phyloP scores from a whole-genome alignment of 2,797 vertebrate species.

The Mareca penelope region DNA sequence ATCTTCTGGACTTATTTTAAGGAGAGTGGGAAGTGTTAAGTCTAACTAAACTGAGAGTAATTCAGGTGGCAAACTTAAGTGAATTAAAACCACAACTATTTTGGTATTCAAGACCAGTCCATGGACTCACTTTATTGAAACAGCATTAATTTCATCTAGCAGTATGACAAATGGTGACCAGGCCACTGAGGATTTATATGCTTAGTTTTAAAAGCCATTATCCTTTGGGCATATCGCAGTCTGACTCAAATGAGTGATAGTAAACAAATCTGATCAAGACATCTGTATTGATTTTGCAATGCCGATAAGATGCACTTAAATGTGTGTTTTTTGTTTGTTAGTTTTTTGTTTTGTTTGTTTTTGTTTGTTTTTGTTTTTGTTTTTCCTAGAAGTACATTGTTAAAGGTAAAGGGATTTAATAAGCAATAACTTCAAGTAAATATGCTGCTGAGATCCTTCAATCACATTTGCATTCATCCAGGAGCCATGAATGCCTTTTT shows the following conservation, averaged over 20 bases:
- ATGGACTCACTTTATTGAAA: constrained; percentile 53
- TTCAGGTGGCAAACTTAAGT: background rate
- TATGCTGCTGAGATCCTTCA: background rate
- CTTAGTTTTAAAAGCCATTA: constrained; percentile 67
- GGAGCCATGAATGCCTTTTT: background rate
- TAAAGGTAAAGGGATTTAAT: constrained; percentile 42
- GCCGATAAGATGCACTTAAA: constrained; percentile 17
- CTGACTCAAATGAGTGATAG: constrained; percentile 36
- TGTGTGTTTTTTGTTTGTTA: background rate
- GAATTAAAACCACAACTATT: background rate
- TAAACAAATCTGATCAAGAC: constrained; percentile 37
- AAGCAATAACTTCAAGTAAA: constrained; percentile 40
- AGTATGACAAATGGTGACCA: constrained; percentile 50
- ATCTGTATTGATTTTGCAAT: constrained; percentile 52
- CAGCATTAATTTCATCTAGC: constrained; percentile 46
- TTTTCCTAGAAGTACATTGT: constrained; percentile 13
- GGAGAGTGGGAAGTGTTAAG: background rate
- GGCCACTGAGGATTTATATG: constrained; percentile 43
- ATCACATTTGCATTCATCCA: background rate
- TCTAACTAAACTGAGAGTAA: background rate
- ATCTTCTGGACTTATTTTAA: background rate
- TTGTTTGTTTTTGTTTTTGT: background rate
- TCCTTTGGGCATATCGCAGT: constrained; percentile 30
- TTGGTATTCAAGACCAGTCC: constrained; percentile 41
- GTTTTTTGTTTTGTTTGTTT: background rate